phyloP scores from a whole-genome alignment of 2,888 invertebrate species.

The Malthinus seriepunctatus region DNA sequence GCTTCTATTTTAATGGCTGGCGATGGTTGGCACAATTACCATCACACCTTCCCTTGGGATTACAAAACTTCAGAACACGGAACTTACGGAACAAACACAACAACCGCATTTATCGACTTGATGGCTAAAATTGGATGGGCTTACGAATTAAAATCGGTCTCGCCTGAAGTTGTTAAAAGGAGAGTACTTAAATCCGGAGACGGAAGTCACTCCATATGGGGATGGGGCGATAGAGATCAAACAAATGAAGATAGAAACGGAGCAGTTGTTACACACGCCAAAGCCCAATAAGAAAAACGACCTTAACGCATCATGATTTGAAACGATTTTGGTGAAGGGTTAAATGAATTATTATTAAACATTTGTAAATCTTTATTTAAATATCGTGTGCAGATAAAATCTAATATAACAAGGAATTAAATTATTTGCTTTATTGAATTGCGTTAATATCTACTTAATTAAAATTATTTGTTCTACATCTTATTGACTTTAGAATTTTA shows the following conservation, averaged over 20 bases:
- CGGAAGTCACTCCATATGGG: constrained; percentile 64
- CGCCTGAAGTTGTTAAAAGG: constrained; percentile 68
- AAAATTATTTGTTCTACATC: too few species aligned
- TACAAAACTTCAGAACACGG: constrained; percentile 89
- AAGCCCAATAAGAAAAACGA: too few species aligned
- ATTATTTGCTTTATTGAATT: too few species aligned
- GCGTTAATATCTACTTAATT: too few species aligned
- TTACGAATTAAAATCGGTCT: constrained; percentile 72
- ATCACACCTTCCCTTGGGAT: constrained; percentile 93
- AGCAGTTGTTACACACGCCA: background rate
- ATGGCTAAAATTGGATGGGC: constrained; percentile 75
- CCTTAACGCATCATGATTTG: too few species aligned
- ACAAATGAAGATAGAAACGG: constrained; percentile 33
- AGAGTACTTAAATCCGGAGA: constrained; percentile 76
- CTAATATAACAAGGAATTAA: too few species aligned
- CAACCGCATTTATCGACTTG: constrained; percentile 70
- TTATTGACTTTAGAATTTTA: too few species aligned
- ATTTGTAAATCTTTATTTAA: too few species aligned
- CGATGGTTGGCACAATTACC: constrained; percentile 88
- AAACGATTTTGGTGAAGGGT: too few species aligned
- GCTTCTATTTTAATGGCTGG: constrained; percentile 75
- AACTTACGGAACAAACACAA: constrained; percentile 61
- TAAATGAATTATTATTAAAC: too few species aligned
- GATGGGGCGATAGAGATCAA: constrained; percentile 71
- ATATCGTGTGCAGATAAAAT: too few species aligned